Evolutionary conservation across 2,888 invertebrate genomes (phyloP).

Genomic region (Anaspis maculata): DNA sequence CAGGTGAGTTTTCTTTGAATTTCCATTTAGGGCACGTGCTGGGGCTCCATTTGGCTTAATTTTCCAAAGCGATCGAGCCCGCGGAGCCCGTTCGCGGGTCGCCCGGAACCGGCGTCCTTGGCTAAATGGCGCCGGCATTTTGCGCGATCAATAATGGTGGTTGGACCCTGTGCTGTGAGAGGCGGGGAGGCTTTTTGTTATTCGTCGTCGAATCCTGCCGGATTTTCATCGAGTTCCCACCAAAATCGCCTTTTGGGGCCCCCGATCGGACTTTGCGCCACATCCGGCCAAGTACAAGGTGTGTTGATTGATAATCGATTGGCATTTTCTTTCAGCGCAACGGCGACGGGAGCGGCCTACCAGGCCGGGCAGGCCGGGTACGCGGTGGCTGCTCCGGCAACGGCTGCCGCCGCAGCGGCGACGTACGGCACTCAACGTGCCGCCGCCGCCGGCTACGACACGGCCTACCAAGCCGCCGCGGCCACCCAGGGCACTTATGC

Average conservation of each 20-base stretch:
- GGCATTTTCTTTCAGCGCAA: no score
- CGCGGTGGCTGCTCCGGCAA: constrained; percentile 72
- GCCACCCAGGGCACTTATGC: constrained; percentile 66
- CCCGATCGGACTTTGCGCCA: not conserved
- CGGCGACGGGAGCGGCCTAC: constrained; percentile 74
- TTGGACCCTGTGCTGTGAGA: not conserved
- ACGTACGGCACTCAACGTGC: constrained; percentile 77
- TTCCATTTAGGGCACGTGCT: no score
- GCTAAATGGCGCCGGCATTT: constrained; percentile 40
- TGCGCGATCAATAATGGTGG: constrained; percentile 37
- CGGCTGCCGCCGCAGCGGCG: constrained; percentile 74
- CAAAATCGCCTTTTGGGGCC: not conserved
- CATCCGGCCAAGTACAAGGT: not conserved
- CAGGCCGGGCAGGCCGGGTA: constrained; percentile 77
- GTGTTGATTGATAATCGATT: no score
- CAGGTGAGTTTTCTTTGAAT: constrained; percentile 62
- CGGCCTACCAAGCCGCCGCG: constrained; percentile 73
- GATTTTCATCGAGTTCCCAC: not conserved
- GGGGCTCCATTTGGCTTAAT: not conserved
- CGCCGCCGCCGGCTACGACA: constrained; percentile 73
- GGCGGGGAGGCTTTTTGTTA: constrained; percentile 14
- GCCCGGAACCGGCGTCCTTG: constrained; percentile 38
- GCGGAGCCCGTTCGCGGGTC: constrained; percentile 6
- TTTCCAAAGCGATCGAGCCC: not conserved
- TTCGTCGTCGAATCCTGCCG: not conserved